These are phyloP conservation scores for Sitta carolinensis DNA, from an alignment of 2,797 vertebrate genomes.

Conservation along the genomic window DNA sequence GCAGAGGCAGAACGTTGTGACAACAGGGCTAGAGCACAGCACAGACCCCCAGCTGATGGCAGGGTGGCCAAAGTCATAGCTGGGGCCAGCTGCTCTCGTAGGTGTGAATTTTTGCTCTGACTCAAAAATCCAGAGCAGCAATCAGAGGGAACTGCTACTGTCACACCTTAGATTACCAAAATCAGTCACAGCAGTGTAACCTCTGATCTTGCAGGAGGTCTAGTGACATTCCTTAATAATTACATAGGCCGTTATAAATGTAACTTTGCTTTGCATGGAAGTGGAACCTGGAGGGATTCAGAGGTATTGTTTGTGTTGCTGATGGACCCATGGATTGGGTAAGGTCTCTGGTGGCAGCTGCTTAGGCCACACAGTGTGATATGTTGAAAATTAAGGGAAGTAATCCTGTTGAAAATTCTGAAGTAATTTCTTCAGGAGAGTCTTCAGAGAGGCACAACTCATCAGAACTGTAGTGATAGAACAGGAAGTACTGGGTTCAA, in stretches of 20 bases:
- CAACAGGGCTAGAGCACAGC: background rate
- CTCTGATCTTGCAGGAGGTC: background rate
- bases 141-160: background rate
- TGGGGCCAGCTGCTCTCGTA: background rate
- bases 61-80: background rate
- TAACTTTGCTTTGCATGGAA: background rate
- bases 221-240: background rate
- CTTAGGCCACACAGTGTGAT: rapidly evolving
- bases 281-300: background rate
- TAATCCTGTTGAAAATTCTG: background rate
- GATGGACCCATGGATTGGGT: background rate
- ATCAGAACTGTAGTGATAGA: background rate
- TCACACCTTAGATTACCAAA: background rate
- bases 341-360: background rate
- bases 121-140: background rate
- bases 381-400: background rate
- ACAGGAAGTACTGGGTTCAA: background rate
- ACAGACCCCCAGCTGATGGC: background rate
- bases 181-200: background rate
- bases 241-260: background rate
- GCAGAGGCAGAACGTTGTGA: background rate
- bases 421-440: background rate
- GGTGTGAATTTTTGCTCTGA: background rate
- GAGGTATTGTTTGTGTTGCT: background rate
- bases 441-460: background rate